phyloP scores from a whole-genome alignment of 2,113 vertebrate species.

The Pygoscelis adeliae region DNA sequence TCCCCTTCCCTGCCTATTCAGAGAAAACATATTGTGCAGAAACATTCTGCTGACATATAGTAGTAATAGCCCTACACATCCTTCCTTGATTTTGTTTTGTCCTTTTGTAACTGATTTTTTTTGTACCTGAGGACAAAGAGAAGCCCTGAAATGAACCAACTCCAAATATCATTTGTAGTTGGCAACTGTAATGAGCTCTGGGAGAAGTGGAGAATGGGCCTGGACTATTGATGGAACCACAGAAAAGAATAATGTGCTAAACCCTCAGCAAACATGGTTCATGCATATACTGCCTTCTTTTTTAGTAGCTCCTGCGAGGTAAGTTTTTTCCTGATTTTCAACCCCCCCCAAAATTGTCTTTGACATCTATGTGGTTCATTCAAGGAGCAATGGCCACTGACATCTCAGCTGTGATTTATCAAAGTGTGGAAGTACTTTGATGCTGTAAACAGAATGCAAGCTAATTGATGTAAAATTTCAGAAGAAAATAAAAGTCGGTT shows the following conservation, averaged over 20 bases:
- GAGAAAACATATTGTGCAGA: not conserved
- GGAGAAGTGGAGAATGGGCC: not conserved
- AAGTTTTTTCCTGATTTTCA: not conserved
- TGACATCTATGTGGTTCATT: not conserved
- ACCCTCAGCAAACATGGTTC: not conserved
- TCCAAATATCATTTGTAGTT: not conserved
- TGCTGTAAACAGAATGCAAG: not conserved
- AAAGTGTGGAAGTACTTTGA: not conserved
- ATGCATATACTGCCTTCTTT: not conserved
- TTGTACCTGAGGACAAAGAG: not conserved
- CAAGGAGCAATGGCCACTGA: not conserved
- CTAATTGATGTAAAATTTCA: conserved; percentile 32
- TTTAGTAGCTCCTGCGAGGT: not conserved
- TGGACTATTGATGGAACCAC: not conserved
- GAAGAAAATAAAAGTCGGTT: not conserved
- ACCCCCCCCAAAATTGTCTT: not conserved
- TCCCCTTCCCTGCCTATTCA: not conserved
- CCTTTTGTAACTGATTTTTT: not conserved
- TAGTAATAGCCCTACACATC: not conserved
- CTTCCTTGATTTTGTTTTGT: not conserved
- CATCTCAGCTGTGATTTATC: not conserved
- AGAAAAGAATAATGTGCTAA: not conserved
- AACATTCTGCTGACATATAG: not conserved
- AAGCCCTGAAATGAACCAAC: not conserved
- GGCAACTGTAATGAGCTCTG: not conserved